These are phyloP conservation scores for Andrena flavipes DNA, from an alignment of 2,888 invertebrate genomes.

Conservation along the genomic window DNA sequence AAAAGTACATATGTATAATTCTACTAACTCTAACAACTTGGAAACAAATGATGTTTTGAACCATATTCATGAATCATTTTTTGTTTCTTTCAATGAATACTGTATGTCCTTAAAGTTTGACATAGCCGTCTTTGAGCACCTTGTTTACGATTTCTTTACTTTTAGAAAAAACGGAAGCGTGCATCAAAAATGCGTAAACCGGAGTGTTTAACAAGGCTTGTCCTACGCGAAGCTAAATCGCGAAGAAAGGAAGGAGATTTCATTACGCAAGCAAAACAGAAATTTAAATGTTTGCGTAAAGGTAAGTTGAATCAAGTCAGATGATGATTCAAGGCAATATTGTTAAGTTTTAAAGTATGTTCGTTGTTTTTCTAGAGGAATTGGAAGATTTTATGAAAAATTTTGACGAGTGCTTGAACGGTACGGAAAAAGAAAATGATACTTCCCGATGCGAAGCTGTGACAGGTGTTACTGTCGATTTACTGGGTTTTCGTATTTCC, in stretches of 20 bases:
- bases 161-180: slow-evolving; percentile 72
- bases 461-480: slow-evolving; percentile 70
- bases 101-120: too few species aligned
- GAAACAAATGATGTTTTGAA: too few species aligned
- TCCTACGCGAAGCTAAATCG: slow-evolving; percentile 65
- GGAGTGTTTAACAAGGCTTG: slow-evolving; percentile 57
- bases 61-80: too few species aligned
- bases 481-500: slow-evolving; percentile 71
- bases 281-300: slow-evolving; percentile 35
- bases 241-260: slow-evolving; percentile 67
- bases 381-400: slow-evolving; percentile 71
- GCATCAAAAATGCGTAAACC: slow-evolving; percentile 37
- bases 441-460: slow-evolving; percentile 70
- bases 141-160: neutral
- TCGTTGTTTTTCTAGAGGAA: slow-evolving; percentile 68
- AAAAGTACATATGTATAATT: too few species aligned
- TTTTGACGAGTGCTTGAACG: slow-evolving; percentile 69
- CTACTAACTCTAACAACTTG: too few species aligned
- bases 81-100: too few species aligned
- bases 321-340: neutral
- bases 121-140: too few species aligned
- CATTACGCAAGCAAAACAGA: slow-evolving; percentile 62
- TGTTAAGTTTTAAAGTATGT: neutral
- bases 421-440: slow-evolving; percentile 41
- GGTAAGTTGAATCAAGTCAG: slow-evolving; percentile 28